Conservation (phyloP, 2,888 invertebrate species). For the Drosophila paucipuncta region DNA sequence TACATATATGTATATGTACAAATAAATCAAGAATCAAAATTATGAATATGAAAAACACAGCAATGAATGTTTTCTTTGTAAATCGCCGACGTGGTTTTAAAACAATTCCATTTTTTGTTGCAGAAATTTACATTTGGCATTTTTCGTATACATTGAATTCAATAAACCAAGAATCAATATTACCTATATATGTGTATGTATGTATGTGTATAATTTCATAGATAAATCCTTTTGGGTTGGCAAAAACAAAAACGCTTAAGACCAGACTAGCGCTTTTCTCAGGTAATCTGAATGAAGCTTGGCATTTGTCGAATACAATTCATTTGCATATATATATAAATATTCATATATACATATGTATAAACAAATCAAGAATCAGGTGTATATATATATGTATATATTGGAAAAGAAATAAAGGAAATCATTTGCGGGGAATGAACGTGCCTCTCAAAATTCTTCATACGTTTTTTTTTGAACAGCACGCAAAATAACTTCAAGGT, state of each 20-base stretch:
- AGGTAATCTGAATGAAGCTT: not conserved
- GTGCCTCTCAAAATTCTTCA: not conserved
- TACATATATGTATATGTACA: constrained; percentile 25
- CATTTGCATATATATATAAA: constrained; percentile 22
- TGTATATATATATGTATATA: constrained; percentile 3
- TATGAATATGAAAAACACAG: constrained; percentile 26
- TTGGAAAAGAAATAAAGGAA: not conserved
- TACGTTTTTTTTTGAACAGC: not conserved
- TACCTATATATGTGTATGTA: not conserved
- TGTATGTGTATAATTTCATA: not conserved
- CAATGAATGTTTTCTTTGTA: not conserved
- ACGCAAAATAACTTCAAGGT: constrained; percentile 1
- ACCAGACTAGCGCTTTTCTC: not conserved
- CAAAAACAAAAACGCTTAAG: not conserved
- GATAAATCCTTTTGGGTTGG: not conserved
- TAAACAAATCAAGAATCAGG: constrained; percentile 21
- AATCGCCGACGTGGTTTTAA: not conserved
- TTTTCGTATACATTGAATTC: constrained; percentile 1
- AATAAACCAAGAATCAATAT: not conserved
- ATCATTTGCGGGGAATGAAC: constrained; percentile 17
- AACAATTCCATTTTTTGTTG: not conserved
- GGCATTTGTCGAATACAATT: constrained; percentile 30
- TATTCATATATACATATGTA: constrained; percentile 17
- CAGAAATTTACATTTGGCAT: constrained; percentile 7
- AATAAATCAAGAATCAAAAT: constrained; percentile 39